Conservation (phyloP, 2,888 invertebrate genomes). For the Eledona agricola region DNA sequence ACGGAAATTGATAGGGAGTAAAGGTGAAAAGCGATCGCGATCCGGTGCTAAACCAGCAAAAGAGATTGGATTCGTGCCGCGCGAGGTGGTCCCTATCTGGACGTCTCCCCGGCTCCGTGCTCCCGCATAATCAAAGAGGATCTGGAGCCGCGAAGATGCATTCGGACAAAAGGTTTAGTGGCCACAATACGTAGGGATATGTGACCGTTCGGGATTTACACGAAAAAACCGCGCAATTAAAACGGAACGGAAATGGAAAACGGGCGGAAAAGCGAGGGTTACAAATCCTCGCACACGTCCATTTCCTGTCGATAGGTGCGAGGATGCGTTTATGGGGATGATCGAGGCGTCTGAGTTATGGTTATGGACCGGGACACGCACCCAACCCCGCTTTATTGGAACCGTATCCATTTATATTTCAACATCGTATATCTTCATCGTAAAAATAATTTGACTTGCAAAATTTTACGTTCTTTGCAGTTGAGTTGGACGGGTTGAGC, state of each 20-base stretch:
- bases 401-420: too few species aligned
- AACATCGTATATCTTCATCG: too few species aligned
- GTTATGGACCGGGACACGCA: constrained; percentile 52
- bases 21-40: constrained; percentile 58
- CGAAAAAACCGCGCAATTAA: too few species aligned
- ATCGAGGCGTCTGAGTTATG: constrained; percentile 55
- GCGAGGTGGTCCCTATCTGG: constrained; percentile 35
- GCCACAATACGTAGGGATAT: too few species aligned
- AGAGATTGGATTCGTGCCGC: constrained; percentile 56
- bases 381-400: constrained; percentile 49
- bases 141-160: constrained; percentile 38
- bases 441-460: constrained; percentile 46
- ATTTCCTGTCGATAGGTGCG: constrained; percentile 42
- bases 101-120: constrained; percentile 50
- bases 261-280: too few species aligned
- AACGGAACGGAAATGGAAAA: too few species aligned
- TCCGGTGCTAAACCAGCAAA: constrained; percentile 54
- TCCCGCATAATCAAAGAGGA: constrained; percentile 58
- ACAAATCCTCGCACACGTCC: too few species aligned
- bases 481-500: constrained; percentile 56
- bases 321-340: constrained; percentile 50
- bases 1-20: constrained; percentile 57
- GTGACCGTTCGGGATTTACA: too few species aligned
- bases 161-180: constrained; percentile 38
- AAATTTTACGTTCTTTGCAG: constrained; percentile 50